Evolutionary conservation across 1,140 invertebrate species (phyloP).

Genomic region (Microplitis mediator): DNA sequence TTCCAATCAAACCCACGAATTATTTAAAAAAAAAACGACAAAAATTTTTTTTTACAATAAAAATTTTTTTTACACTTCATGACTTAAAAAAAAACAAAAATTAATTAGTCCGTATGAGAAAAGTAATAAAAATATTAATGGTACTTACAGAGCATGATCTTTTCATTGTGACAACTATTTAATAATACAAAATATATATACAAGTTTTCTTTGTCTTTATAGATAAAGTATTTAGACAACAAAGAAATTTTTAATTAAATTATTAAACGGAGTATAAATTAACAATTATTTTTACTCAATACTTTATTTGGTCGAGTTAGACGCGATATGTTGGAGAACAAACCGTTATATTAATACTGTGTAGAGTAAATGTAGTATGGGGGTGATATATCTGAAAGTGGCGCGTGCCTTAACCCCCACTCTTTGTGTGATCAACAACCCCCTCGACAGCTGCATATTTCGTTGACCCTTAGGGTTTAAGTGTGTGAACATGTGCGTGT

Average conservation of each 20-base stretch:
- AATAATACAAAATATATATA: neutral
- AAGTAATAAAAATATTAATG: neutral
- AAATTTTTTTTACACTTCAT: neutral
- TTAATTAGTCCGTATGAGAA: neutral
- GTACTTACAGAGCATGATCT: neutral
- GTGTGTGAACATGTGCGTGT: too few relatives aligned
- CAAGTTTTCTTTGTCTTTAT: too few relatives aligned
- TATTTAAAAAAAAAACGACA: too few relatives aligned
- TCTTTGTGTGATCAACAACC: neutral
- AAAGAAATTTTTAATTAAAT: too few relatives aligned
- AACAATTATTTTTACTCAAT: too few relatives aligned
- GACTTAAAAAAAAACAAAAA: neutral
- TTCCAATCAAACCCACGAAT: neutral
- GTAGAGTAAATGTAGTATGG: too few relatives aligned
- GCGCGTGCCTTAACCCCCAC: neutral
- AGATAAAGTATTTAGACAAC: too few relatives aligned
- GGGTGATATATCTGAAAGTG: too few relatives aligned
- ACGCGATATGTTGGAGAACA: neutral
- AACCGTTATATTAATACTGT: neutral
- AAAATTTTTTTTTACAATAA: too few relatives aligned
- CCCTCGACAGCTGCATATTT: constrained; percentile 16
- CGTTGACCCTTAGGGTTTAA: too few relatives aligned
- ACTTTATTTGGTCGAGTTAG: neutral
- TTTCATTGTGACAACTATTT: neutral
- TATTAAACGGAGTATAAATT: too few relatives aligned